phyloP scores from a whole-genome alignment of 1,140 invertebrate species.

The Cephus cinctus region DNA sequence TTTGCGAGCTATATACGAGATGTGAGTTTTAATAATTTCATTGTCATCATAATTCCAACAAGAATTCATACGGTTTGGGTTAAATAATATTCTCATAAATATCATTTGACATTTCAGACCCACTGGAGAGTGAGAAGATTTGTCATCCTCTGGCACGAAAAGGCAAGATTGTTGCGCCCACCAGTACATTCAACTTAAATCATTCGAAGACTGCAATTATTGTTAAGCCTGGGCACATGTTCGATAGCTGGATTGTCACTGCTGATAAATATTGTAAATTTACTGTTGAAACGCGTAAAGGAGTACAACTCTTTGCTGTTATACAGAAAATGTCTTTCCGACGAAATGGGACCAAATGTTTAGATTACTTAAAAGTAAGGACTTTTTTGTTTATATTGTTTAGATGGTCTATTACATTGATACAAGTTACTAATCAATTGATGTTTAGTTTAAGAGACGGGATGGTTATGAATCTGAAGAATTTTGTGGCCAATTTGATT shows the following conservation, averaged over 20 bases:
- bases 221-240: constrained; percentile 24
- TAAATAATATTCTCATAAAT: too few species aligned
- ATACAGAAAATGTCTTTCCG: constrained; percentile 42
- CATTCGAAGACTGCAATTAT: constrained; percentile 18
- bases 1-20: too few species aligned
- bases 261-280: constrained; percentile 32
- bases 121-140: constrained; percentile 22
- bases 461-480: constrained; percentile 20
- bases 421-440: constrained; percentile 2
- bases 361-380: constrained; percentile 42
- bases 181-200: constrained; percentile 4
- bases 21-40: too few species aligned
- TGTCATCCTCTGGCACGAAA: constrained; percentile 21
- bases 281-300: constrained; percentile 24
- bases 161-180: constrained; percentile 1
- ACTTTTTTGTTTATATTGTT: neutral
- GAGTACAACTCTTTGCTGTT: constrained; percentile 36
- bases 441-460: constrained; percentile 37
- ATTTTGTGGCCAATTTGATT: constrained; percentile 35
- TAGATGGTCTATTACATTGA: neutral
- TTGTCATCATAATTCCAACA: too few species aligned
- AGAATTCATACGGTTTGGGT: too few species aligned
- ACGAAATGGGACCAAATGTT: constrained; percentile 25
- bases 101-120: too few species aligned
- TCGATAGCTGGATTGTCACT: constrained; percentile 26